Conservation (phyloP, 1,140 invertebrate genomes). For the Leptinotarsa lineolata region DNA sequence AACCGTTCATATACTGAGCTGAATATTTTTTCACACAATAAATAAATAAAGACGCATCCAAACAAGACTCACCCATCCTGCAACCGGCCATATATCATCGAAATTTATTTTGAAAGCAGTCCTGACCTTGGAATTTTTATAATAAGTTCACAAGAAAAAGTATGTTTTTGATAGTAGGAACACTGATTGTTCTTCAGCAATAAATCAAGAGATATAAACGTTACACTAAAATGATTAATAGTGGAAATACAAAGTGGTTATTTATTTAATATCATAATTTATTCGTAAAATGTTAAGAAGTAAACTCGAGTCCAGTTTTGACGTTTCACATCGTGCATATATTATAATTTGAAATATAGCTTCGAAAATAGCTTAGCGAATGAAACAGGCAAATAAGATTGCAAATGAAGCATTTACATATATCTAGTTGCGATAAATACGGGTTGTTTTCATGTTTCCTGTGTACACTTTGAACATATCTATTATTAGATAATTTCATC, state of each 20-base stretch:
- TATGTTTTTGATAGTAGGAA: constrained; percentile 10
- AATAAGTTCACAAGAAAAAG: background rate
- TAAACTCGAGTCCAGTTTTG: constrained; percentile 48
- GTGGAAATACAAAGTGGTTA: constrained; percentile 37
- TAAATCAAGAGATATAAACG: constrained; percentile 16
- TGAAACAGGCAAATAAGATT: constrained; percentile 9
- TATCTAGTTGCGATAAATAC: too few relatives aligned
- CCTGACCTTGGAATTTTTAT: constrained; percentile 1
- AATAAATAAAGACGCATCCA: constrained; percentile 2
- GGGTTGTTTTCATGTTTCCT: too few relatives aligned
- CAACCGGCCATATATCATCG: background rate
- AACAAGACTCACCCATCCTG: background rate
- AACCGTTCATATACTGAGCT: background rate
- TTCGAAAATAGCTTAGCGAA: constrained; percentile 7
- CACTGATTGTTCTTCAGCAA: constrained; percentile 14
- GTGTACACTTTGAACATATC: too few relatives aligned
- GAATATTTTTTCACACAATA: background rate
- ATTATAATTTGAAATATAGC: constrained; percentile 48
- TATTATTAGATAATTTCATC: background rate
- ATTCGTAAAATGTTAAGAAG: constrained; percentile 45
- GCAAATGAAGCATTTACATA: too few relatives aligned
- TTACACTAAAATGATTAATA: constrained; percentile 42
- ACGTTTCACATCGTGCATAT: constrained; percentile 44
- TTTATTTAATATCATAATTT: constrained; percentile 50
- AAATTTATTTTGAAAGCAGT: constrained; percentile 4